Evolutionary conservation across 2,113 vertebrate genomes (phyloP), one percentile per base, ranked within the genome.

Genomic region (Oostethus manadensis): DNA sequence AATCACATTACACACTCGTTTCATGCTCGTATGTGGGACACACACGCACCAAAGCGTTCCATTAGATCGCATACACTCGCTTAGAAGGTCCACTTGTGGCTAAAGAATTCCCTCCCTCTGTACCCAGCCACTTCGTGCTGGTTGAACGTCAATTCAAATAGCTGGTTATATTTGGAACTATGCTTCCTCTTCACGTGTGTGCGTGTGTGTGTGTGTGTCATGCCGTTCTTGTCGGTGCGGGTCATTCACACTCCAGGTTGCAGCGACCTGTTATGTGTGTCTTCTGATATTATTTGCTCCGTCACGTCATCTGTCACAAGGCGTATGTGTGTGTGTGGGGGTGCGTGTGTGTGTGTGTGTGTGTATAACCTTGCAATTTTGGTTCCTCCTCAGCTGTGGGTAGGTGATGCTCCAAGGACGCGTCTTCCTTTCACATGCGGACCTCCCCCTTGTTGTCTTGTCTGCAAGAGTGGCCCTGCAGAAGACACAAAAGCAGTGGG

Each of bases 1-100:
- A 88, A 89, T 88, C 79, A 7, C 70, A 79, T 90, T 90, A 87
- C 78, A 75, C 59, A 60, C 74, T 40, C 21, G 54, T 48, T 45
- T 71, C 57, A 16, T 48, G 53, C 66, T 62, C 64, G 59, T 68
- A 60, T 51, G 64, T 0, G 13, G 60, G 20, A 29, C 40, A 38
- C 18, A 15, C 44, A 66, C 56, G 56, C 51, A 66, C 65, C 61
- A 77, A 68, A 72, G 57, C 55, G 65, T 68, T 68, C 63, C 29
- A 62, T 76, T 67, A 56, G 61, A 40, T 40, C 23, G 46, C 51
- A 58, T 16, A 43, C 15, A 18, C 40, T 56, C 20, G 11, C 16
- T 81, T 42, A 42, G 5, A 42, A 40, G 6, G 2, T 3, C 59
- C 59, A 48, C 57, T 33, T 14, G 17, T 57, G 57, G 51, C 17